Conservation (phyloP, 1,140 invertebrate species). For the Macrotrachela quadricornifera region DNA sequence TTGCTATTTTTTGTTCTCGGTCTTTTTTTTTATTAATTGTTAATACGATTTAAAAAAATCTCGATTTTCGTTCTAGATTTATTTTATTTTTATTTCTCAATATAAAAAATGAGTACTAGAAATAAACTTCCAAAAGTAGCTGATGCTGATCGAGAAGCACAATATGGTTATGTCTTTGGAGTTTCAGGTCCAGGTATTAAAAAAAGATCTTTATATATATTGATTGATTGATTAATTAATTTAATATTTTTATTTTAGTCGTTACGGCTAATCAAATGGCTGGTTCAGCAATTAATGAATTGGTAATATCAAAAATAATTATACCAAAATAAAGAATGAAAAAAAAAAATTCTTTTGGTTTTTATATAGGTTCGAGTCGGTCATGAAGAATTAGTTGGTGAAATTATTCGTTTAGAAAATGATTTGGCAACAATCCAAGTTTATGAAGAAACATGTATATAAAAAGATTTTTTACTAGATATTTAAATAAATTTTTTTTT, state of each 20-base stretch:
- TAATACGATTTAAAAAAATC: too few relatives aligned
- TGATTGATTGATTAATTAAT: too few relatives aligned
- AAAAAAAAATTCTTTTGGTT: too few relatives aligned
- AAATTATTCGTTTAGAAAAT: slow-evolving; percentile 95
- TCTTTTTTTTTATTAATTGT: too few relatives aligned
- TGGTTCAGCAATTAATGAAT: slow-evolving; percentile 97
- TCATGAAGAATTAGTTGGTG: slow-evolving; percentile 87
- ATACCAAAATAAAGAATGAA: too few relatives aligned
- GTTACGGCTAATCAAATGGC: slow-evolving; percentile 97
- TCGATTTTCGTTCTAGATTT: too few relatives aligned
- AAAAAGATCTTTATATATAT: slow-evolving; percentile 1
- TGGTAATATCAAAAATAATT: slow-evolving; percentile 39
- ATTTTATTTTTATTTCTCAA: too few relatives aligned
- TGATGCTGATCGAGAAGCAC: slow-evolving; percentile 60
- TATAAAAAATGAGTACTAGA: too few relatives aligned
- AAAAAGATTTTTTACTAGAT: neutral
- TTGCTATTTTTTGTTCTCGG: too few relatives aligned
- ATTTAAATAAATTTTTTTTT: slow-evolving; percentile 6
- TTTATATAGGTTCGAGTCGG: slow-evolving; percentile 48
- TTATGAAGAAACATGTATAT: slow-evolving; percentile 81
- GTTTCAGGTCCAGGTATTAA: slow-evolving; percentile 80
- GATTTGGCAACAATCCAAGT: slow-evolving; percentile 99
- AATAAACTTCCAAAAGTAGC: neutral
- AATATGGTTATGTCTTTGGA: slow-evolving; percentile 78
- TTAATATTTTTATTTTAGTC: slow-evolving; percentile 39